Conservation (phyloP, 1,140 invertebrate species). For the Apis mellifera region Amel_HAv3.1 CM009931.2:11553001-11553500, state of each 20-base stretch:
- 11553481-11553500: not conserved
- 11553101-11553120: not conserved
- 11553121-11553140: not conserved
- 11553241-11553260: constrained; percentile 43
- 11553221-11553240: constrained; percentile 40
- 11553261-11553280: constrained; percentile 30
- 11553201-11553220: not conserved
- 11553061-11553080: constrained; percentile 17
- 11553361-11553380: constrained; percentile 45
- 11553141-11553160: constrained; percentile 7
- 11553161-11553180: not conserved
- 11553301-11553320: constrained; percentile 49
- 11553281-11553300: constrained; percentile 51
- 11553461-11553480: not conserved
- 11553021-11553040: constrained; percentile 24
- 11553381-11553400: constrained; percentile 14
- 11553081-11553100: constrained; percentile 19
- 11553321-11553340: constrained; percentile 47
- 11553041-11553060: constrained; percentile 32
- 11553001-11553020: constrained; percentile 10
- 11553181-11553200: not conserved
- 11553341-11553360: constrained; percentile 56
- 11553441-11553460: not conserved
- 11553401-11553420: not conserved
- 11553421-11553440: not conserved